Evolutionary conservation across 2,888 invertebrate species (phyloP).

Genomic region (Boloria selene): DNA sequence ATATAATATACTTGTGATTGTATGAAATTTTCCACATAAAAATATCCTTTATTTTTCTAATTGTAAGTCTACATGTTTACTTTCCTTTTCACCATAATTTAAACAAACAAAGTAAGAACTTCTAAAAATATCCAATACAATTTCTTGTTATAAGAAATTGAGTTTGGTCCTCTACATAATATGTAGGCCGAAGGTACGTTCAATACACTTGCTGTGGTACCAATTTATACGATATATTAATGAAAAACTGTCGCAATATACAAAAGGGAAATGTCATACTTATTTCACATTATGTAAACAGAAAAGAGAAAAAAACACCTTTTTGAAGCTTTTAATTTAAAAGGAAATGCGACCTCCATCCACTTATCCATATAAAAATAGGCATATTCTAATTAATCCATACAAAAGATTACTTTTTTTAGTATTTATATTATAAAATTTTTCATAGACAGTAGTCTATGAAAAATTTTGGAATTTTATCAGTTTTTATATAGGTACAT

Average conservation of each 20-base stretch:
- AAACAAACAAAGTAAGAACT: not conserved
- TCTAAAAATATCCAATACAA: slow-evolving; percentile 5
- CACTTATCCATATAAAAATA: too few relatives aligned
- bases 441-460: too few relatives aligned
- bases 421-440: too few relatives aligned
- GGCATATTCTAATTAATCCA: too few relatives aligned
- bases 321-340: too few relatives aligned
- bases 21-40: too few relatives aligned
- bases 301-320: not conserved
- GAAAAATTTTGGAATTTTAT: too few relatives aligned
- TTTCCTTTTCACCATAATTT: not conserved
- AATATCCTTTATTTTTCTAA: too few relatives aligned
- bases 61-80: not conserved
- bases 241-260: not conserved
- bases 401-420: too few relatives aligned
- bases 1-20: too few relatives aligned
- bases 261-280: not conserved
- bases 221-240: slow-evolving; percentile 4
- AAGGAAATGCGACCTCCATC: too few relatives aligned
- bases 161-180: slow-evolving; percentile 6
- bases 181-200: not conserved
- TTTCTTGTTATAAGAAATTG: slow-evolving; percentile 4
- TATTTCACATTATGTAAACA: not conserved
- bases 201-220: not conserved
- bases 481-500: too few relatives aligned